These are phyloP conservation scores for Antheraea mylitta DNA, from an alignment of 1,140 invertebrate species.

Conservation along the genomic window DNA sequence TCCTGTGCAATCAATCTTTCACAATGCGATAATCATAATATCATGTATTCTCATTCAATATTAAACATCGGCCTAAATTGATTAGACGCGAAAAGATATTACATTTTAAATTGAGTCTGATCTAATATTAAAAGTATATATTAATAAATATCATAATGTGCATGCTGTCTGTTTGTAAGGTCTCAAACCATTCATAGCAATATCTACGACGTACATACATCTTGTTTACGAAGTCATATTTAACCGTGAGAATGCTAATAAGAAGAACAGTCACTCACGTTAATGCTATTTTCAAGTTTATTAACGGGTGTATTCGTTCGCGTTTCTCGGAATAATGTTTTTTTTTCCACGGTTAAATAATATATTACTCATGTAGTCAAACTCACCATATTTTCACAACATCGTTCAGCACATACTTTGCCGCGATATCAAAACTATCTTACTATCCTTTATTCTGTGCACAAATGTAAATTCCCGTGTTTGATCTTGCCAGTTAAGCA, in stretches of 20 bases:
- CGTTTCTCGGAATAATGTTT: no score
- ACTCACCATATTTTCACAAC: not conserved
- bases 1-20: slow-evolving; percentile 3
- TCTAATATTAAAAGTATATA: not conserved
- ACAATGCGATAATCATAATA: slow-evolving; percentile 2
- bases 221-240: not conserved
- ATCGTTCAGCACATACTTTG: not conserved
- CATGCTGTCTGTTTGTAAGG: not conserved
- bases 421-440: not conserved
- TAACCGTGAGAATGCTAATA: not conserved
- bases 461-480: not conserved
- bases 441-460: not conserved
- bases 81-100: not conserved
- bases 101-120: not conserved
- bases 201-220: not conserved
- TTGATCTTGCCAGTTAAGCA: not conserved
- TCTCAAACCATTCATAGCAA: not conserved
- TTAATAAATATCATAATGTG: not conserved
- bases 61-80: not conserved
- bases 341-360: not conserved
- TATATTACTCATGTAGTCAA: not conserved
- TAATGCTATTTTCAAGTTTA: not conserved
- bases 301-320: not conserved
- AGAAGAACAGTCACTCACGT: not conserved
- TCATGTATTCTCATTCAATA: not conserved